Evolutionary conservation across 2,113 vertebrate genomes (phyloP).

Genomic region (Athene noctua): DNA sequence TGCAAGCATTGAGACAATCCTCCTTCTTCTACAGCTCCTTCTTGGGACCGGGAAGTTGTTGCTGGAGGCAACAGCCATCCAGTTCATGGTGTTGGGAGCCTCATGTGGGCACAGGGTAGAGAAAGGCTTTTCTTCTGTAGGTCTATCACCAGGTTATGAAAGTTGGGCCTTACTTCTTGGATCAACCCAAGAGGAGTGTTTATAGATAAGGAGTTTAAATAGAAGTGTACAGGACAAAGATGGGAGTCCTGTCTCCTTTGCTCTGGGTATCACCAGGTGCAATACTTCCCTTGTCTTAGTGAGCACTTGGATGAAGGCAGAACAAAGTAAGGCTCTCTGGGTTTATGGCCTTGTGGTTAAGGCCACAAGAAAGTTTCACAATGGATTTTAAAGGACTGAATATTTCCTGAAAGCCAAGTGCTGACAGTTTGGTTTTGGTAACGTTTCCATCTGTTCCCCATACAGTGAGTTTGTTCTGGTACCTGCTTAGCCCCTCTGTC

Average conservation of each 20-base stretch:
- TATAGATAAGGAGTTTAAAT: neutral
- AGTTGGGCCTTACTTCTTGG: neutral
- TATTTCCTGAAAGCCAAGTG: neutral
- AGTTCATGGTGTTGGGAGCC: neutral
- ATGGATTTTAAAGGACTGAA: neutral
- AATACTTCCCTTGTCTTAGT: neutral
- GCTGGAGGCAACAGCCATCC: neutral
- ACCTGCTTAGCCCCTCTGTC: neutral
- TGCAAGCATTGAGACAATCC: constrained; percentile 18
- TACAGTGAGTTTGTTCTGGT: neutral
- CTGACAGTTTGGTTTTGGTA: neutral
- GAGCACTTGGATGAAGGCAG: neutral
- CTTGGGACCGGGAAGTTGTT: neutral
- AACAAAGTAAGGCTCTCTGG: neutral
- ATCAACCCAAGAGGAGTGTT: neutral
- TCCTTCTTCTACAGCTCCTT: neutral
- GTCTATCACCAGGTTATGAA: neutral
- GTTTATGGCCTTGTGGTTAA: neutral
- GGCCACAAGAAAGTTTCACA: neutral
- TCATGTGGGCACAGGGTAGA: neutral
- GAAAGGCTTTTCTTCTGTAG: neutral
- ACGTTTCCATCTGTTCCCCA: accelerated
- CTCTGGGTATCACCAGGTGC: neutral
- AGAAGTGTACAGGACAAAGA: neutral
- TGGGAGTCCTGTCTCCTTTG: neutral